Conservation (phyloP, 2,797 vertebrate species). For the Thunnus albacares region DNA sequence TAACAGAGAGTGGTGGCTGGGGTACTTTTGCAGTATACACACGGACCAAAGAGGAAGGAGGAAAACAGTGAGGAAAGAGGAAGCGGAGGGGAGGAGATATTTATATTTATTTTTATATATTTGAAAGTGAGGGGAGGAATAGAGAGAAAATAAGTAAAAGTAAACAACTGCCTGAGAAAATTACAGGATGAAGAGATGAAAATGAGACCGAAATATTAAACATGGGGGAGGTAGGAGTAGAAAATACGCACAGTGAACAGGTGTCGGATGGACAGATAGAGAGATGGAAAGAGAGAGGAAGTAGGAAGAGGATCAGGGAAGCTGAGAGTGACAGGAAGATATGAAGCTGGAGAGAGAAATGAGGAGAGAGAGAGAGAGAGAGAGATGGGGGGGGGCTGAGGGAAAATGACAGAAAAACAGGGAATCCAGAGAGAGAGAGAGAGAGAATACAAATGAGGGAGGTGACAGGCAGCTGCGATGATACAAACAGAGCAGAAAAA, state of each 20-base stretch:
- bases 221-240: conserved; percentile 21
- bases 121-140: neutral
- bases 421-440: neutral
- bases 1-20: neutral
- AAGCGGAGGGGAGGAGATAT: no score
- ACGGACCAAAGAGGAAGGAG: neutral
- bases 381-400: neutral
- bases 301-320: neutral
- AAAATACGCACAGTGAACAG: conserved; percentile 41
- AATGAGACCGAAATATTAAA: conserved; percentile 32
- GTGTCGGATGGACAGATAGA: conserved; percentile 61
- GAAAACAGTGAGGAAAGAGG: neutral
- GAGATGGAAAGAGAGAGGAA: conserved; percentile 9
- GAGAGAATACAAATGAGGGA: conserved; percentile 35
- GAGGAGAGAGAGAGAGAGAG: neutral
- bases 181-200: conserved; percentile 18
- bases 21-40: neutral
- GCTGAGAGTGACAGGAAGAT: conserved; percentile 46
- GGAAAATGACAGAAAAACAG: neutral
- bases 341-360: conserved; percentile 13
- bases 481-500: conserved; percentile 14
- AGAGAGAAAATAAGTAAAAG: no score
- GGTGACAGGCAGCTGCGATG: conserved; percentile 22
- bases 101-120: no score
- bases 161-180: conserved; percentile 28